These are phyloP conservation scores for Argyresthia albistria DNA, from an alignment of 2,888 invertebrate species.

Conservation along the genomic window DNA sequence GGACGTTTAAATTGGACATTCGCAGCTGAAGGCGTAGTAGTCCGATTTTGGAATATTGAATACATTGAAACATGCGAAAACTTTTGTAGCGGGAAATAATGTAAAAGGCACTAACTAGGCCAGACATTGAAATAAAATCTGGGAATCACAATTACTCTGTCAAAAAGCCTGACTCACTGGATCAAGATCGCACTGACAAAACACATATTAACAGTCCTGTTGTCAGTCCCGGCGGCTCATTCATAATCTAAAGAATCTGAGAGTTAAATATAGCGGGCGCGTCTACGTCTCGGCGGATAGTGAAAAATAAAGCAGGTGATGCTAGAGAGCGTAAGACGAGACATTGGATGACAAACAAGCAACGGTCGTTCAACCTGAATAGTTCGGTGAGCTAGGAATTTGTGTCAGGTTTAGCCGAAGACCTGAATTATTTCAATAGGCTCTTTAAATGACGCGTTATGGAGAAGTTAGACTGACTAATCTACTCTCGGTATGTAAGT, in stretches of 20 bases:
- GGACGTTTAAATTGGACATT: not conserved
- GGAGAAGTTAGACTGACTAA: too few species aligned
- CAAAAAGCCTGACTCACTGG: not conserved
- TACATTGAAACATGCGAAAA: too few species aligned
- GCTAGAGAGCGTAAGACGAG: constrained; percentile 31
- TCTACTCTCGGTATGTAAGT: too few species aligned
- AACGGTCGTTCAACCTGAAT: constrained; percentile 20
- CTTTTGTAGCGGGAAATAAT: too few species aligned
- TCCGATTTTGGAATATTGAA: too few species aligned
- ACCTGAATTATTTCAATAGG: not conserved
- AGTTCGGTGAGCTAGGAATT: constrained; percentile 7
- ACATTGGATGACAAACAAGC: constrained; percentile 46
- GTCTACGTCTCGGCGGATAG: constrained; percentile 36
- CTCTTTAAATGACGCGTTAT: too few species aligned
- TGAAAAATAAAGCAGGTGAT: constrained; percentile 61
- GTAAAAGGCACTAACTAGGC: too few species aligned
- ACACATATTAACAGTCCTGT: constrained; percentile 15
- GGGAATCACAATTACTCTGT: too few species aligned
- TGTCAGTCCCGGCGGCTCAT: constrained; percentile 37
- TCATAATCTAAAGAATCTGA: constrained; percentile 39
- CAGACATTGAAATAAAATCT: too few species aligned
- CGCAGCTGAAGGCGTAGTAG: too few species aligned
- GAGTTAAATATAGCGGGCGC: constrained; percentile 43
- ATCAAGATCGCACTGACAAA: too few species aligned
- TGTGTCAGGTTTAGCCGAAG: not conserved